phyloP scores from a whole-genome alignment of 1,140 invertebrate genomes.

The Drosophila biarmipes region DNA sequence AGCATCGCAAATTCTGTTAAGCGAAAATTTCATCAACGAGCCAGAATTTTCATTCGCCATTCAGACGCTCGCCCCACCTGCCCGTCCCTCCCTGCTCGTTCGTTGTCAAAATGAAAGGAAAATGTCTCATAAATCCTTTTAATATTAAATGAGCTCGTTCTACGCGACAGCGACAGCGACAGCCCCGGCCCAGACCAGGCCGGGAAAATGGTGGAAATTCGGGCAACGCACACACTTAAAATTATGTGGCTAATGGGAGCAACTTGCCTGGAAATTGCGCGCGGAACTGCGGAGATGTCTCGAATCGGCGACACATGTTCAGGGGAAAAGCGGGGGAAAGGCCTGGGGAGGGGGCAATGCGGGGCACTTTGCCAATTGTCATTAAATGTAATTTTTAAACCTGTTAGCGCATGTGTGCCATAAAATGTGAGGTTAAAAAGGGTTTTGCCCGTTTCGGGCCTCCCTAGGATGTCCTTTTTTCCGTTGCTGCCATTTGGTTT shows the following conservation, averaged over 20 bases:
- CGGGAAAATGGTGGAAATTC: constrained; percentile 24
- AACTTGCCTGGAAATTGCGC: constrained; percentile 80
- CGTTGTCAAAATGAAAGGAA: constrained; percentile 83
- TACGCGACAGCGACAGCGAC: constrained; percentile 24
- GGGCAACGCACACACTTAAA: constrained; percentile 79
- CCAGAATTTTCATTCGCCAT: constrained; percentile 71
- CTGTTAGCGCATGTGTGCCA: constrained; percentile 77
- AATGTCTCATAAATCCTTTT: constrained; percentile 83
- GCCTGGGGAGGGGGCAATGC: constrained; percentile 8
- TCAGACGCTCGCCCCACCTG: constrained; percentile 37
- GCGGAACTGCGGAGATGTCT: constrained; percentile 51
- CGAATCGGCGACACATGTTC: constrained; percentile 68
- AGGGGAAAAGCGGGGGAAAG: constrained; percentile 8
- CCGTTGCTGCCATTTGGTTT: constrained; percentile 62
- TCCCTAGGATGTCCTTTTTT: constrained; percentile 36
- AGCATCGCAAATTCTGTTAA: constrained; percentile 81
- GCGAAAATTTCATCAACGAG: constrained; percentile 81
- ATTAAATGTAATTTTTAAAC: constrained; percentile 83
- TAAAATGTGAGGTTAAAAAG: constrained; percentile 72
- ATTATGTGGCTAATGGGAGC: constrained; percentile 82
- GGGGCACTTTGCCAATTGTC: constrained; percentile 69
- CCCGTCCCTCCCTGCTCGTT: constrained; percentile 19
- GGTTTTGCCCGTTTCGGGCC: constrained; percentile 45
- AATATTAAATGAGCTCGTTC: constrained; percentile 81
- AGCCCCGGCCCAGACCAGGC: constrained; percentile 1